phyloP scores from a whole-genome alignment of 2,797 vertebrate genomes.

The Xenentodon cancila region DNA sequence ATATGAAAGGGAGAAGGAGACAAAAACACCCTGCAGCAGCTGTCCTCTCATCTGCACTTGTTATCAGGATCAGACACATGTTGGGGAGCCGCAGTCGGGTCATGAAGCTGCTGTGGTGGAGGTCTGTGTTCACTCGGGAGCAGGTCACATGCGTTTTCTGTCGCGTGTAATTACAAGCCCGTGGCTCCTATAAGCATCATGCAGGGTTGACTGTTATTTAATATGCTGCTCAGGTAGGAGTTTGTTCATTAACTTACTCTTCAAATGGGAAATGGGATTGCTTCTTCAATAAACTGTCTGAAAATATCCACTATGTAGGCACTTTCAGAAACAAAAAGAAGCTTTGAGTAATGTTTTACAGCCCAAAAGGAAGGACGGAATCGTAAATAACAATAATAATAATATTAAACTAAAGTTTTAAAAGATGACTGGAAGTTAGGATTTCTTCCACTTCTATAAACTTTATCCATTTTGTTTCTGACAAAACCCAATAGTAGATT shows the following conservation, averaged over 20 bases:
- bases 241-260: conserved; percentile 6
- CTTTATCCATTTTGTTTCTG: no score
- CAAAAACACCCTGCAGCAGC: conserved; percentile 1
- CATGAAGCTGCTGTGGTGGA: conserved; percentile 6
- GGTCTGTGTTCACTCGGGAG: conserved; percentile 13
- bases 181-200: not conserved
- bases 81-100: conserved; percentile 11
- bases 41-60: conserved; percentile 9
- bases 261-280: not conserved
- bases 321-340: no score
- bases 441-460: no score
- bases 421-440: no score
- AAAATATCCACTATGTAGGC: no score
- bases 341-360: no score
- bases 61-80: conserved; percentile 46
- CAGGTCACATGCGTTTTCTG: conserved; percentile 30
- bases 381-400: not conserved
- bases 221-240: conserved; percentile 5
- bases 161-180: conserved; percentile 15
- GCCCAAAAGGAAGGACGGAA: not conserved
- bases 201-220: not conserved
- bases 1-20: no score
- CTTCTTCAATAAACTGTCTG: not conserved
- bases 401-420: no score
- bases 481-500: no score